Conservation (phyloP, 2,797 vertebrate species). For the Erpetoichthys calabaricus region DNA sequence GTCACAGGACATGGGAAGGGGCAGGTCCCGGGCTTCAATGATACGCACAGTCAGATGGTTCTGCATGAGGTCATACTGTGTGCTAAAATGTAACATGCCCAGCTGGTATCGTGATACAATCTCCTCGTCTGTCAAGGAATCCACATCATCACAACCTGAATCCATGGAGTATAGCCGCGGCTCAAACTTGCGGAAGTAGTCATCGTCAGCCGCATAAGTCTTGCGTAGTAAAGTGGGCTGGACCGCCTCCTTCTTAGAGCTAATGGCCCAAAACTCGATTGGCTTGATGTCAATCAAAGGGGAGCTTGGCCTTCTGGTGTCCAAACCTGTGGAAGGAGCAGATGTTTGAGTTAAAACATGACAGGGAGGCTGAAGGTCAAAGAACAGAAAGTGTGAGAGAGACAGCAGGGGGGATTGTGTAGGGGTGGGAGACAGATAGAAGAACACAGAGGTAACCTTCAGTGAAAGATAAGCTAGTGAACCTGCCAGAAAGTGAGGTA, state of each 20-base stretch:
- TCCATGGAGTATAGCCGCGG: conserved; percentile 64
- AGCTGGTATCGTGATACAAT: conserved; percentile 67
- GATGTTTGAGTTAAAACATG: not conserved
- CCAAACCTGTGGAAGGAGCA: conserved; percentile 43
- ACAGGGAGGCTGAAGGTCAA: no score
- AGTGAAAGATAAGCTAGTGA: no score
- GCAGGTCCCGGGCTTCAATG: conserved; percentile 70
- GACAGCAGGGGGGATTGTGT: no score
- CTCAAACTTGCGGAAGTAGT: conserved; percentile 71
- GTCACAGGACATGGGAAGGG: conserved; percentile 57
- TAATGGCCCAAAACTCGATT: conserved; percentile 66
- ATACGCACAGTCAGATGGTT: conserved; percentile 64
- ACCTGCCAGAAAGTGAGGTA: no score
- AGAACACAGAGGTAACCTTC: no score
- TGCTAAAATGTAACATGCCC: conserved; percentile 78
- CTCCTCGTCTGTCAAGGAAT: conserved; percentile 72
- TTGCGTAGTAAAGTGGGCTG: conserved; percentile 62
- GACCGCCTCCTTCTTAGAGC: conserved; percentile 66
- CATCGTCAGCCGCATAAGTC: conserved; percentile 47
- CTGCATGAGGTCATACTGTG: conserved; percentile 68
- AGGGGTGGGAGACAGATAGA: no score
- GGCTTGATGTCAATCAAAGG: conserved; percentile 65
- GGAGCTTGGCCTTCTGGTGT: conserved; percentile 60
- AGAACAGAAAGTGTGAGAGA: no score
- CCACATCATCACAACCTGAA: conserved; percentile 55